These are phyloP conservation scores for Narcine bancroftii DNA, from an alignment of 2,113 vertebrate genomes.

Conservation along the genomic window DNA sequence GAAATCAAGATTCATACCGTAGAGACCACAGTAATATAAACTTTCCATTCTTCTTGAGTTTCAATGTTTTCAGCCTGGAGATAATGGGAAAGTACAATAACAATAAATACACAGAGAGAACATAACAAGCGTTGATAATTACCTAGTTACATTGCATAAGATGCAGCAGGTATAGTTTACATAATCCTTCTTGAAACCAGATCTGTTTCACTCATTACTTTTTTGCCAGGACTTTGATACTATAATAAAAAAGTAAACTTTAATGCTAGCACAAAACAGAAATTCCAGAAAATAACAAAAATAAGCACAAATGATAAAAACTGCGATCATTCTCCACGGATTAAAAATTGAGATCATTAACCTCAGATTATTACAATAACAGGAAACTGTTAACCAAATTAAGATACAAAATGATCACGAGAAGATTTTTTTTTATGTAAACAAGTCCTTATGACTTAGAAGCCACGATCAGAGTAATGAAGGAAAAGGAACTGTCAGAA, in stretches of 20 bases:
- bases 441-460: neutral
- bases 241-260: neutral
- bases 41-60: slow-evolving; percentile 63
- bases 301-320: neutral
- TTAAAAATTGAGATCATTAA: neutral
- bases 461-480: neutral
- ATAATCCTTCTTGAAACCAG: neutral
- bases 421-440: neutral
- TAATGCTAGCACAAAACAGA: neutral
- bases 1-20: slow-evolving; percentile 51
- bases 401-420: neutral
- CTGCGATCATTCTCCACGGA: neutral
- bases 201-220: neutral
- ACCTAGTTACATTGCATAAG: neutral
- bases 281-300: neutral
- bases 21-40: slow-evolving; percentile 64
- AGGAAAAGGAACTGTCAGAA: neutral
- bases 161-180: neutral
- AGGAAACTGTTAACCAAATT: neutral
- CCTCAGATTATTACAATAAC: neutral
- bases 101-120: neutral
- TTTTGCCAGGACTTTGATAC: neutral
- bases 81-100: slow-evolving; percentile 36
- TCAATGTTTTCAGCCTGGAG: slow-evolving; percentile 59
- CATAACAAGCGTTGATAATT: neutral